Evolutionary conservation across 2,797 vertebrate species (phyloP), one percentile per base, ranked within the genome.

Genomic region (Trematomus bernacchii): DNA sequence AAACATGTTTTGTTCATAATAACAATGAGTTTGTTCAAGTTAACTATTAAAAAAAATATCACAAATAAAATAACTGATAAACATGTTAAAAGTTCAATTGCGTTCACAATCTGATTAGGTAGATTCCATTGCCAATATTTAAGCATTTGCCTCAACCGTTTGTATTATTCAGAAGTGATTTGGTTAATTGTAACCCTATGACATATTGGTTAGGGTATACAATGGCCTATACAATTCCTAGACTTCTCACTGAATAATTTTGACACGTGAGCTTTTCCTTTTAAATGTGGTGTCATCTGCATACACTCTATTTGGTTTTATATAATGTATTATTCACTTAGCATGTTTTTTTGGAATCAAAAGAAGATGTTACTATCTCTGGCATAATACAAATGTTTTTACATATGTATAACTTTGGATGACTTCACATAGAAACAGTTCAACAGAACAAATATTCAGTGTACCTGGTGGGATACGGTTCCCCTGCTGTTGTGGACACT

Each of bases 401-500:
- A 14, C 50, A 33, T 50, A 10, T 33, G 18, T 10, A 15, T 19
- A 10, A 50, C 37, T 18, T 10, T 55, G 2, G 9, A 19, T n/a
- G 52, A 4, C 3, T 52, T 64, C 11, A 44, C 37, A 65, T 8
- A 57, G 1, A 37, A 60, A 43, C 11, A 33, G 30, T 55, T 52
- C 51, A 50, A 63, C 50, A 62, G 37, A 15, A 47, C 3, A 33
- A 21, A 21, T 10, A 4, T 44, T 19, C n/a, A 57, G 15, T 69
- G 46, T 87, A 95, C 95, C 93, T 95, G 93, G 57, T 91, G 80
- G 27, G 84, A 77, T 2, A 43, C 73, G 16, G 71, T 76, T 19
- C 61, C 66, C 62, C 77, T 88, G 60, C 96, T 95, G 0, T 55
- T 92, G 23, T 93, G 85, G 61, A 94, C 86, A 46, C n/a, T 90